These are phyloP conservation scores for Caenorhabditis latens DNA, from an alignment of 1,140 invertebrate genomes.

Conservation along the genomic window DNA sequence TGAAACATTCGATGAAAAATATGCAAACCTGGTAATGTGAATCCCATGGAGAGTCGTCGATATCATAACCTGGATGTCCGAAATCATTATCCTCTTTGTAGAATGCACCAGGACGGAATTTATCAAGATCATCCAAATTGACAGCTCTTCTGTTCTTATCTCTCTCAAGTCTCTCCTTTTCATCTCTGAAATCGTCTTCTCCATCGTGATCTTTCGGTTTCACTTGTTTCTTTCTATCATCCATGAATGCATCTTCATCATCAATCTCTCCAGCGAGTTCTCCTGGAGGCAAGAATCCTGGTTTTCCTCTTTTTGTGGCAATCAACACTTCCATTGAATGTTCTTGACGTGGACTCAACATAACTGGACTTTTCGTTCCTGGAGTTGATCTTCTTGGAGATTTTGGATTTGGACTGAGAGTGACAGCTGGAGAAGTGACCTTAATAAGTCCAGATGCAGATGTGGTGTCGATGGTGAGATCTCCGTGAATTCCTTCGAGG, in stretches of 20 bases:
- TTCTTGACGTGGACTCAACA: slow-evolving; percentile 69
- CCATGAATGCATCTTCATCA: slow-evolving; percentile 61
- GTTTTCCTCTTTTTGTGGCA: slow-evolving; percentile 71
- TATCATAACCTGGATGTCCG: slow-evolving; percentile 70
- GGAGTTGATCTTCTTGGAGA: slow-evolving; percentile 60
- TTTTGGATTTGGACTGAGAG: slow-evolving; percentile 53
- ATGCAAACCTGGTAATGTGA: slow-evolving; percentile 85
- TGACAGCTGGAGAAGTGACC: slow-evolving; percentile 42
- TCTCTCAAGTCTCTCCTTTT: slow-evolving; percentile 74
- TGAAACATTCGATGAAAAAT: slow-evolving; percentile 83
- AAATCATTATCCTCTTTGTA: slow-evolving; percentile 74
- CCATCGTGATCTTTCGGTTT: slow-evolving; percentile 66
- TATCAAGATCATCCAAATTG: slow-evolving; percentile 75
- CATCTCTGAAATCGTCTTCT: slow-evolving; percentile 71
- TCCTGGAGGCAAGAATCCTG: slow-evolving; percentile 61
- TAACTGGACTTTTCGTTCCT: slow-evolving; percentile 72
- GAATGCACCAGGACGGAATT: slow-evolving; percentile 76
- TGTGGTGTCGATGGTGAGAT: slow-evolving; percentile 57
- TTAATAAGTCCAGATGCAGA: slow-evolving; percentile 25
- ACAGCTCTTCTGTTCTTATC: slow-evolving; percentile 68
- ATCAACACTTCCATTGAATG: slow-evolving; percentile 76
- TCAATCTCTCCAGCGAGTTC: slow-evolving; percentile 65
- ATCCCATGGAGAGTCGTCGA: slow-evolving; percentile 77
- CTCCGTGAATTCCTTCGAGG: slow-evolving; percentile 68
- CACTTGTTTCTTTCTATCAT: slow-evolving; percentile 67